phyloP scores from a whole-genome alignment of 2,888 invertebrate genomes.

The Drosophila austrosaltans region DNA sequence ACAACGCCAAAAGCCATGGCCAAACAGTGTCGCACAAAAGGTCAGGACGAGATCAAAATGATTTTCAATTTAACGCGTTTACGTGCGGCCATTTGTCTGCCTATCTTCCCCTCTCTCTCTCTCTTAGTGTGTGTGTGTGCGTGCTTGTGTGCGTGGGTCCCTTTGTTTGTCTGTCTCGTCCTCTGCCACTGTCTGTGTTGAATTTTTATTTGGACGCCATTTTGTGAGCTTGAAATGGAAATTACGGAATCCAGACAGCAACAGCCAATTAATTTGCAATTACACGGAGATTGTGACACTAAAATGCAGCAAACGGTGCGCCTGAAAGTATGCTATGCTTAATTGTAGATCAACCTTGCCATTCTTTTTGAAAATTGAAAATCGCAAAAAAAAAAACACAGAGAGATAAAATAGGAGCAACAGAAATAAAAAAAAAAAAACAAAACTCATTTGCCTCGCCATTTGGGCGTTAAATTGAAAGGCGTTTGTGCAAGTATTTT shows the following conservation, averaged over 20 bases:
- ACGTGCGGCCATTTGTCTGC: constrained; percentile 77
- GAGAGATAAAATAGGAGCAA: neutral
- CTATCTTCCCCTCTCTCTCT: constrained; percentile 21
- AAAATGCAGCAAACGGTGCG: constrained; percentile 30
- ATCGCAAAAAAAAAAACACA: neutral
- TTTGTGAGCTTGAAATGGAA: constrained; percentile 46
- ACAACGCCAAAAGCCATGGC: constrained; percentile 13
- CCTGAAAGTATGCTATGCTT: constrained; percentile 56
- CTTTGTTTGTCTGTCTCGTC: neutral
- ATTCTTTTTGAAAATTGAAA: neutral
- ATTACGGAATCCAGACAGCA: constrained; percentile 30
- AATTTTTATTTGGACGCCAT: constrained; percentile 8
- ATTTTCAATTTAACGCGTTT: constrained; percentile 80
- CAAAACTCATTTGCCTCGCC: constrained; percentile 43
- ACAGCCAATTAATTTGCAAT: constrained; percentile 72
- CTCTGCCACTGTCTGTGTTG: neutral
- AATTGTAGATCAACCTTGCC: constrained; percentile 6
- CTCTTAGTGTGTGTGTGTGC: neutral
- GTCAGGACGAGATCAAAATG: constrained; percentile 74
- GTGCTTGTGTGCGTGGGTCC: neutral
- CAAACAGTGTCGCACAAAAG: constrained; percentile 42
- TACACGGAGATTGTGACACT: constrained; percentile 42
- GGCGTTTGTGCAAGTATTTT: constrained; percentile 66
- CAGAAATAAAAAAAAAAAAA: neutral
- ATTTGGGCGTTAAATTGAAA: constrained; percentile 58